phyloP scores from a whole-genome alignment of 1,140 invertebrate genomes.

The Pteromalus puparum region DNA sequence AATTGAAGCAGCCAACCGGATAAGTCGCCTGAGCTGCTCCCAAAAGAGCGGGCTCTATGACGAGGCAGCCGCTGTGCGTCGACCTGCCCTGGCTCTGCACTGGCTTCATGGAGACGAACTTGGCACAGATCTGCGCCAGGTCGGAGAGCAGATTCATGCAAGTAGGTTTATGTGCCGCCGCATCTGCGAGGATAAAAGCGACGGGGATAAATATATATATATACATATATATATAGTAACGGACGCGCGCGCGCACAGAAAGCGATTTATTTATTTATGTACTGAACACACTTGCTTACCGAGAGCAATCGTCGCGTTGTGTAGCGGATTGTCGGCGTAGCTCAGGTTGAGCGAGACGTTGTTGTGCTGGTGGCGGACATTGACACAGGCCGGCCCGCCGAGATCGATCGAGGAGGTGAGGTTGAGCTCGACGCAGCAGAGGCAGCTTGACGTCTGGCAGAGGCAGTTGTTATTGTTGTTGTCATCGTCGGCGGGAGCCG shows the following conservation, averaged over 20 bases:
- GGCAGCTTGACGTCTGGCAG: slow-evolving; percentile 70
- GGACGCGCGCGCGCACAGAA: too few relatives aligned
- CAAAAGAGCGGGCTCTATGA: slow-evolving; percentile 75
- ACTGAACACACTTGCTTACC: slow-evolving; percentile 64
- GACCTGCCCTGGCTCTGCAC: slow-evolving; percentile 51
- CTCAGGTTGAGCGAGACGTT: slow-evolving; percentile 75
- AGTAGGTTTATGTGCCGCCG: slow-evolving; percentile 72
- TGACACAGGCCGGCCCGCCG: slow-evolving; percentile 74
- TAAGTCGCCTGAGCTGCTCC: slow-evolving; percentile 73
- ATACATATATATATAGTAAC: background rate
- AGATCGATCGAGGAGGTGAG: slow-evolving; percentile 73
- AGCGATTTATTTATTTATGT: background rate
- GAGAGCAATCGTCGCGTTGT: slow-evolving; percentile 74
- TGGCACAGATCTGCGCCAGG: slow-evolving; percentile 75
- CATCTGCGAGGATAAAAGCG: slow-evolving; percentile 55
- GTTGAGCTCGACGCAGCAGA: slow-evolving; percentile 74
- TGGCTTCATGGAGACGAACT: slow-evolving; percentile 71
- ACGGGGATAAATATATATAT: background rate
- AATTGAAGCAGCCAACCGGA: slow-evolving; percentile 75
- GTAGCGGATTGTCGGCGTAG: slow-evolving; percentile 75
- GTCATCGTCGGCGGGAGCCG: slow-evolving; percentile 44
- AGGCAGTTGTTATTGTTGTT: slow-evolving; percentile 67
- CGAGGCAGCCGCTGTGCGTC: slow-evolving; percentile 73
- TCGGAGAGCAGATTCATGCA: slow-evolving; percentile 76
- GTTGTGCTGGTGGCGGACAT: slow-evolving; percentile 73